These are phyloP conservation scores for Sinosuthora webbiana DNA, from an alignment of 2,113 vertebrate genomes.

Conservation along the genomic window DNA sequence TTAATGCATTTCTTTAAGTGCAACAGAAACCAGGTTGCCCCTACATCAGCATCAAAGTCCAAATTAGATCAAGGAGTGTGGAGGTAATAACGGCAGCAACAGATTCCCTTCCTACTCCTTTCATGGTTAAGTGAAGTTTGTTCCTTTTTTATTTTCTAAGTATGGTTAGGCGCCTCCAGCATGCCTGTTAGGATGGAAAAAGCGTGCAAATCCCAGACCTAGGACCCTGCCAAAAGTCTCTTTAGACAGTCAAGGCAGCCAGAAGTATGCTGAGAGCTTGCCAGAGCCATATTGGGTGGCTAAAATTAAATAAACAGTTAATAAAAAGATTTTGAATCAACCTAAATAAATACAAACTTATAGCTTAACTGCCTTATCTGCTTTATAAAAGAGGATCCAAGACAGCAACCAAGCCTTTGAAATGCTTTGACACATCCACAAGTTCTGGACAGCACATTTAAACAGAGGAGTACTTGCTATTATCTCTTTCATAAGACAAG, in stretches of 20 bases:
- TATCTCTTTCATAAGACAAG: constrained; percentile 23
- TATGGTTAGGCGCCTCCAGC: constrained; percentile 58
- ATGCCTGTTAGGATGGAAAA: constrained; percentile 69
- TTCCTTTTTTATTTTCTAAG: constrained; percentile 65
- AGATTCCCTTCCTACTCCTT: constrained; percentile 47
- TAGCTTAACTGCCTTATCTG: constrained; percentile 51
- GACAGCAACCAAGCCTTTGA: not conserved
- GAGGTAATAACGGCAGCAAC: constrained; percentile 51
- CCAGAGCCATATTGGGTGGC: constrained; percentile 72
- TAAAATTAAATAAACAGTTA: constrained; percentile 73
- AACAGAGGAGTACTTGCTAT: not conserved
- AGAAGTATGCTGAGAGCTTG: constrained; percentile 63
- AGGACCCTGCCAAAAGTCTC: constrained; percentile 70
- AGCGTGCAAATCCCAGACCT: constrained; percentile 65
- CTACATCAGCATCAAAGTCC: constrained; percentile 4
- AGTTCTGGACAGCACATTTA: not conserved
- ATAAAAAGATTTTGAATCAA: constrained; percentile 60
- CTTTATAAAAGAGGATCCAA: constrained; percentile 19
- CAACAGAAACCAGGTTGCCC: not conserved
- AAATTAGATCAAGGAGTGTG: constrained; percentile 35
- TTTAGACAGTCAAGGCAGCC: constrained; percentile 67
- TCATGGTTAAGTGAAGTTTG: constrained; percentile 66
- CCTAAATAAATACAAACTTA: constrained; percentile 65
- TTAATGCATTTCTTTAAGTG: not conserved
- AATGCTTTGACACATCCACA: not conserved